Percentiles rank a stretch among this genome's conserved stretches.
Conservation (phyloP, 2,888 invertebrate species). For the Chelonus formosanus region DNA sequence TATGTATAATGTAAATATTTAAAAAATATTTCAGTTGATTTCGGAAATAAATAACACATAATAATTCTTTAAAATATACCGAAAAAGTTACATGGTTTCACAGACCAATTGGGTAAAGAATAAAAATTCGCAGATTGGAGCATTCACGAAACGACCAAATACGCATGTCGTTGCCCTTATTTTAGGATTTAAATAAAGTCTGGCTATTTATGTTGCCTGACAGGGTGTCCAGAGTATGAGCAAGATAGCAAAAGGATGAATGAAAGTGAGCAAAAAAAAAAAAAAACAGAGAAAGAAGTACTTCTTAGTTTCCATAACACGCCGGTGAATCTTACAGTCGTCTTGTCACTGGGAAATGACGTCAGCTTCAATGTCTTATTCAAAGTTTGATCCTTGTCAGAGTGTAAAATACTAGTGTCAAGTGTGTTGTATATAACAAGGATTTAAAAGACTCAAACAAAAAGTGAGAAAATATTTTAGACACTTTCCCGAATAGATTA, state of each 20-base stretch:
- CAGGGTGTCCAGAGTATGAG: conserved; percentile 29
- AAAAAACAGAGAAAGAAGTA: conserved; percentile 13
- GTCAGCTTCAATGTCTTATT: conserved; percentile 44
- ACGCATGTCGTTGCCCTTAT: conserved; percentile 60
- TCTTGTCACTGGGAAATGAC: conserved; percentile 58
- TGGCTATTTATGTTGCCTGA: conserved; percentile 49
- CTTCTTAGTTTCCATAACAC: conserved; percentile 41
- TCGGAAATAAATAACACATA: no score
- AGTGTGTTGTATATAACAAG: no score
- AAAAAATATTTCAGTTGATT: no score
- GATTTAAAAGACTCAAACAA: no score
- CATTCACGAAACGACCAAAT: conserved; percentile 40
- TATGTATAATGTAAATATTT: no score
- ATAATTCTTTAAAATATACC: no score
- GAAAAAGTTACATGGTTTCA: no score
- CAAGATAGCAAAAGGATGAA: conserved; percentile 28
- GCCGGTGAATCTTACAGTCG: conserved; percentile 22
- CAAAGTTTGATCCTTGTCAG: background rate
- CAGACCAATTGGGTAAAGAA: no score
- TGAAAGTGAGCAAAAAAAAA: conserved; percentile 22
- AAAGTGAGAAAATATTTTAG: background rate
- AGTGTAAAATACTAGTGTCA: no score
- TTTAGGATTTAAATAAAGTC: conserved; percentile 58
- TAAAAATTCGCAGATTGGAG: conserved; percentile 1
- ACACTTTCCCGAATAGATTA: background rate